Base-by-base conservation (phyloP, 2,113 vertebrate species). In the Mesembrinibis cayennensis region DNA sequence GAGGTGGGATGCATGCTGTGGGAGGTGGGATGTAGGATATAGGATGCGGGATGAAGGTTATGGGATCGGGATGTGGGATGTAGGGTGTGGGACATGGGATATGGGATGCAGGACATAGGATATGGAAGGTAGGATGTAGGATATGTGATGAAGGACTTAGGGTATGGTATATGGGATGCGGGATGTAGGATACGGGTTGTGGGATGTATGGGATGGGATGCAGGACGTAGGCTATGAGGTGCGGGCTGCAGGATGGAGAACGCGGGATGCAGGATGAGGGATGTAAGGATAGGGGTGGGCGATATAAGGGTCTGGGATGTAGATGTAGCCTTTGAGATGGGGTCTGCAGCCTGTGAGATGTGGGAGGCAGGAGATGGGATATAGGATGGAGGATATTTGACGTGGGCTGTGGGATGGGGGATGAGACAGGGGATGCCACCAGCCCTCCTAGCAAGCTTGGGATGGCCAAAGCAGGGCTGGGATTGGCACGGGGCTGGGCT, bases 401-500 rank as follows among this genome's bases (percentile, higher is more conserved):
- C 4, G 3, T 0, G 6, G 58, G 25, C 47, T 45, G 13, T 20
- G 40, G 58, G 49, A 12, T 11, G 6, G 34, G 23, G 78, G 7
- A 13, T 19, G 40, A 14, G 36, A 6, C 1, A 1, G 13, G 27
- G 22, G 18, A 23, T 42, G 34, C 18, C 32, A 14, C 1, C 0
- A 34, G 20, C 16, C 14, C 47, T 63, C 44, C 49, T 27, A 26
- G 61, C 44, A 47, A 34, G 26, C 63, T 36, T 1, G 0, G 32
- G 32, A 19, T 1, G 0, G 6, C 21, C 50, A 12, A 62, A 78
- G 44, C 17, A 1, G 23, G n/a, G 79, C 66, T 26, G 49, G 74
- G 86, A 8, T 0, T 0, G 47, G 38, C 17, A 8, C 0, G 0
- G 59, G 44, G 59, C 70, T 2, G 0, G 74, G 89, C 89, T 66